Percentiles rank a stretch among this genome's conserved stretches.
Conservation (phyloP, 2,888 invertebrate genomes). For the Odontomyia ornata region DNA sequence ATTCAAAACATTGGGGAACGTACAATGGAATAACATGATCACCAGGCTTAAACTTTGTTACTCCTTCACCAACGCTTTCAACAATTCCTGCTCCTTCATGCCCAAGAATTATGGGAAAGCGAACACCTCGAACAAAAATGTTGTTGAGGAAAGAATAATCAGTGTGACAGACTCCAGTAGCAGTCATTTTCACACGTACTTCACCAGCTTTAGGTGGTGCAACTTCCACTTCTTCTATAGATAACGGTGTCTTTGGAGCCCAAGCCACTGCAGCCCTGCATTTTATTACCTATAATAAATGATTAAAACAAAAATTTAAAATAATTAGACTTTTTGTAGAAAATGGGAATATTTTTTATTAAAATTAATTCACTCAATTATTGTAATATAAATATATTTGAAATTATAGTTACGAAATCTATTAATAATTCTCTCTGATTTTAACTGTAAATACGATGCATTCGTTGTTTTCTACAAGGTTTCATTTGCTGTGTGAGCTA, state of each 20-base stretch:
- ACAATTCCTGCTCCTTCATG: slow-evolving; percentile 97
- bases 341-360: background rate
- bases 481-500: too few species aligned
- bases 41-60: slow-evolving; percentile 85
- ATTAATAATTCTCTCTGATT: too few species aligned
- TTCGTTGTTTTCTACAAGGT: too few species aligned
- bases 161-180: slow-evolving; percentile 91
- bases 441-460: too few species aligned
- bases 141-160: slow-evolving; percentile 91
- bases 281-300: slow-evolving; percentile 77
- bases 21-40: slow-evolving; percentile 98
- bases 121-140: slow-evolving; percentile 85
- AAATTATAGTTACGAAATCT: too few species aligned
- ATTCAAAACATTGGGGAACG: slow-evolving; percentile 94
- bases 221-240: slow-evolving; percentile 91
- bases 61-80: slow-evolving; percentile 95
- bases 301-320: background rate
- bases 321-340: too few species aligned
- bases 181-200: slow-evolving; percentile 82
- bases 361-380: too few species aligned
- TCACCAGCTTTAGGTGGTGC: slow-evolving; percentile 94
- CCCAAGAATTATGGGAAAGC: slow-evolving; percentile 92
- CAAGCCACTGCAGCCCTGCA: slow-evolving; percentile 98
- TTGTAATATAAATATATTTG: too few species aligned
- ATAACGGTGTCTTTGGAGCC: slow-evolving; percentile 88